Base-by-base conservation (phyloP, 2,888 invertebrate species). In the Mimas tiliae region DNA sequence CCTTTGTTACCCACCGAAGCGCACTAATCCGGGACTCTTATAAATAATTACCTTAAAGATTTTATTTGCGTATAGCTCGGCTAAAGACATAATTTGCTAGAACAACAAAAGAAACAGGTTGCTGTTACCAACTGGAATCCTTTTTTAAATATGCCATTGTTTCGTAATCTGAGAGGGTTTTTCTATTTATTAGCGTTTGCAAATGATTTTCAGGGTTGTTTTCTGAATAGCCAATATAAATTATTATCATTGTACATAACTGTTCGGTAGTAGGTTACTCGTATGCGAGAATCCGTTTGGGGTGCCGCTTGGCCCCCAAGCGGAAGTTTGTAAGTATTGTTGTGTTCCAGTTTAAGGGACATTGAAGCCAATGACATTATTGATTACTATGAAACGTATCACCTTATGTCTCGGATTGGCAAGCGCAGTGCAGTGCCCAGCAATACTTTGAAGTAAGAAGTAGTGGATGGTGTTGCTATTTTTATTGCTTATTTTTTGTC, bases 1-100 rank as follows among this genome's bases (percentile, higher is more conserved):
- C 88, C 87, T 89, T 92, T 91, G 90, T 90, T 89, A 87, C 85
- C 84, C 86, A 85, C 83, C 84, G 85, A 86, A 82, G 81, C 84
- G 82, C 77, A 85, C 79, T 89, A 89, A 91, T 89, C 86, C 82
- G 73, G 72, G 83, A 85, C 74, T 90, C 86, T 89, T 86, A 87
- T 86, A 89, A 90, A 90, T 88, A 92, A 90, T 87, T 77, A 84
- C 82, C 77, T 79, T 82, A 79, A 84, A 85, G 83, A 86, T 86
- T 87, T 85, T 87, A 84, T 85, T 85, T 82, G 73, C 73, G 81
- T 80, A 76, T 74, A 81, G 76, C 69, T 67, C 81, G 80, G 79
- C 75, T 83, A 71, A 83, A 81, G 80, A 85, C 76, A 78, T 87
- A 84, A 88, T 89, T 90, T 86, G 80, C 79, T 78, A 70, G 69